These are phyloP conservation scores for Mycetomoellerius zeteki DNA, from an alignment of 1,140 invertebrate species.

Conservation along the genomic window DNA sequence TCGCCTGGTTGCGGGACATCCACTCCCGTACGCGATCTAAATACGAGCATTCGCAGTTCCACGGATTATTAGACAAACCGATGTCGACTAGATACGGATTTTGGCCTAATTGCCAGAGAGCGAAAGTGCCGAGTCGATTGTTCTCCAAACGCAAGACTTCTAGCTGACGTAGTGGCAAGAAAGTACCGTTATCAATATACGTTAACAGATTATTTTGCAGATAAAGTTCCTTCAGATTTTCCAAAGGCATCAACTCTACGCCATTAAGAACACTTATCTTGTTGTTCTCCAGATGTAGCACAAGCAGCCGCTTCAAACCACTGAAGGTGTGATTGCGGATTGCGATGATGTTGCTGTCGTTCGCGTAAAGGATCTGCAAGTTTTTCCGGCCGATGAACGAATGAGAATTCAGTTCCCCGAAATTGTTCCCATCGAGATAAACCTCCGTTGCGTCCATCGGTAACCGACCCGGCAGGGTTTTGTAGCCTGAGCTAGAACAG, in stretches of 20 bases:
- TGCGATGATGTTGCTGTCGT: conserved; percentile 92
- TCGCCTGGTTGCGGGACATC: conserved; percentile 91
- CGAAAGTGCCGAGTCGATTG: conserved; percentile 92
- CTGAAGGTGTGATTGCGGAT: conserved; percentile 96
- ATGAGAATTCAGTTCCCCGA: conserved; percentile 93
- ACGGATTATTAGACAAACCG: conserved; percentile 94
- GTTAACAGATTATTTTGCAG: conserved; percentile 94
- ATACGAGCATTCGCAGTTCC: conserved; percentile 96
- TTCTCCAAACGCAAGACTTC: conserved; percentile 93
- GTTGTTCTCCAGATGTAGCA: conserved; percentile 95
- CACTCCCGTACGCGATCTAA: conserved; percentile 92
- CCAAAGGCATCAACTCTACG: conserved; percentile 91
- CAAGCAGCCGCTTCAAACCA: conserved; percentile 91
- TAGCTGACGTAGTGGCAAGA: conserved; percentile 91
- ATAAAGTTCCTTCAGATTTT: conserved; percentile 93
- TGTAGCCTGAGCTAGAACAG: conserved; percentile 92
- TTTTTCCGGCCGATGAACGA: conserved; percentile 96
- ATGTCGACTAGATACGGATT: conserved; percentile 94
- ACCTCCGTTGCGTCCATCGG: conserved; percentile 97
- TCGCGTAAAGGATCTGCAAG: conserved; percentile 93
- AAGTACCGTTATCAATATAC: conserved; percentile 92
- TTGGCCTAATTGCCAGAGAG: conserved; percentile 91
- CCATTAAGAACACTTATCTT: conserved; percentile 91
- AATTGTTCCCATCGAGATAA: conserved; percentile 95
- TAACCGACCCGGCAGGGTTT: conserved; percentile 91